Evolutionary conservation across 2,113 vertebrate genomes (phyloP), one percentile per base, ranked within the genome.

Genomic region (Tragelaphus buxtoni): DNA sequence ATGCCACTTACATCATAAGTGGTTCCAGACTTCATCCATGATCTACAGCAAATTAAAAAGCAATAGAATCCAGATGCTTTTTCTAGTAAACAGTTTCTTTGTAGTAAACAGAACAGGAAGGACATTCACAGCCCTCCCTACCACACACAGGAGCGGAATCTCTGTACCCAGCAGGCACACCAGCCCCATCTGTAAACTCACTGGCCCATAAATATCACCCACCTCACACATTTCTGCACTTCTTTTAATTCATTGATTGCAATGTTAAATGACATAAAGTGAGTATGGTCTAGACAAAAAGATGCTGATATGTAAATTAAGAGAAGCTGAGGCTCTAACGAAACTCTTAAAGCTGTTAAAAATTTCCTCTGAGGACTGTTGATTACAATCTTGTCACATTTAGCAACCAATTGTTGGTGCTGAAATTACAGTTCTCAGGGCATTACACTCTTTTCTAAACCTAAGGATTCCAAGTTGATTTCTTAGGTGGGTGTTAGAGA

Each of bases 41-140:
- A 96, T 95, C 95, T 94, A 96, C 91, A 51, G 84, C 76, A 88
- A 96, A 97, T 95, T 95, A 92, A 95, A 97, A 96, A 80, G 85
- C 95, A 97, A 97, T 96, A 55, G 96, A 93, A 96, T 96, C 97
- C 97, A 98, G 98, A 97, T 97, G 98, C 84, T 85, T 90, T 92
- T 96, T 90, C 97, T 47, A 97, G 97, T 95, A 97, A 98, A 98
- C 93, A 91, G 93, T 93, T 94, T 95, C 96, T 92, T 95, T 93
- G 96, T 83, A 93, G 97, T 97, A 69, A 96, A 97, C 32, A 18
- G 96, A 97, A 91, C 81, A 45, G 35, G 88, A 92, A 95, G 95
- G 91, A 88, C 47, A 84, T 28, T 63, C 49, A 30, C 8, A 42
- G 90, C 74, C 45, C 88, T 55, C 84, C n/a, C 39, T 9, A 79